Percentiles rank a stretch among this genome's conserved stretches.
Conservation (phyloP, 2,888 invertebrate species). For the Drosophila melanocephala region DNA sequence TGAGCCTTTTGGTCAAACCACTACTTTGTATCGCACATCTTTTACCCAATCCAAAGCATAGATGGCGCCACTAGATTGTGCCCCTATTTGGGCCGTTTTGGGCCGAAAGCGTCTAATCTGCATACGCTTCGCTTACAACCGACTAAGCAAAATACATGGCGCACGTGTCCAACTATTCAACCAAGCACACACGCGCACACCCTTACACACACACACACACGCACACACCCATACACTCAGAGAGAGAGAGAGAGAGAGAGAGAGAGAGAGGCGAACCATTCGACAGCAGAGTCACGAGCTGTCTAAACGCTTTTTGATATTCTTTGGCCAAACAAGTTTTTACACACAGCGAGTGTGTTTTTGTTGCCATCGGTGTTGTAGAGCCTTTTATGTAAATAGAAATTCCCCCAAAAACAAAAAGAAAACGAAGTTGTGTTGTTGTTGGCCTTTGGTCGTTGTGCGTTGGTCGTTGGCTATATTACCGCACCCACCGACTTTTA, state of each 20-base stretch:
- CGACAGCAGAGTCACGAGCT: conserved; percentile 27
- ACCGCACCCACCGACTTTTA: conserved; percentile 1
- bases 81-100: not conserved
- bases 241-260: not conserved
- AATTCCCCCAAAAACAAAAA: conserved; percentile 9
- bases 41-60: conserved; percentile 18
- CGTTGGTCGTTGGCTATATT: not conserved
- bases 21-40: not conserved
- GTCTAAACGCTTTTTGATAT: conserved; percentile 56
- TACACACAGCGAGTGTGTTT: conserved; percentile 10
- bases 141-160: conserved; percentile 7
- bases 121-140: conserved; percentile 19
- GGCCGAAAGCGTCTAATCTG: conserved; percentile 25
- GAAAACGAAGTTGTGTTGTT: conserved; percentile 8
- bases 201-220: conserved; percentile 6
- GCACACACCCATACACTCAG: not conserved
- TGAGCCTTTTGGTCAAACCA: not conserved
- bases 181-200: not conserved
- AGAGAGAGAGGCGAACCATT: not conserved
- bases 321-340: conserved; percentile 43
- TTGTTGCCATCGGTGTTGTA: conserved; percentile 8
- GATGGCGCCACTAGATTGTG: conserved; percentile 38
- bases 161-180: conserved; percentile 37
- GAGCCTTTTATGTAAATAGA: conserved; percentile 46
- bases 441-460: not conserved